Base-by-base conservation (phyloP, 2,888 invertebrate genomes). In the Aphidius colemani region DNA sequence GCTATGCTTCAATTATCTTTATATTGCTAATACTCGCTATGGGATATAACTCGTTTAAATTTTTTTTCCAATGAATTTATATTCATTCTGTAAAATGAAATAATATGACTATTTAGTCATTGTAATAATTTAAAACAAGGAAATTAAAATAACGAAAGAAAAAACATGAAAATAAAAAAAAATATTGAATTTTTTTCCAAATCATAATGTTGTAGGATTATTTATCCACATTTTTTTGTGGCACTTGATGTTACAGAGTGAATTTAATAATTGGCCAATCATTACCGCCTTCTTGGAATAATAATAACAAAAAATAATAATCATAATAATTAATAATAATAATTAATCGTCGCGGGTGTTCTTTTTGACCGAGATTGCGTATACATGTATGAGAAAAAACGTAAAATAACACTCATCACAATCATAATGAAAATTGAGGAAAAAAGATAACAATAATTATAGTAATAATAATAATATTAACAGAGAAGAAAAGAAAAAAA, bases 311-410 rank as follows among this genome's bases (percentile, higher is more conserved):
- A 30, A 5, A 4, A 30, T 30, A 30, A 30, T 30, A 18, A 18
- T 18, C 13, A 18, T 18, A 18, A 18, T 18, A 18, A 18, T 18
- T 13, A 53, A 53, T 43, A 55, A 11, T 43, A 43, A 41, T 43
- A 43, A 55, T 48, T 43, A 55, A 18, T 11, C 7, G 13, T 55
- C n/a, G 53, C 53, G 55, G 43, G 55, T 55, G 55, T 55, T 55
- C 53, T 55, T 40, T 55, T 48, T 48, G 7, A 7, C 48, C 11
- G 13, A 48, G 13, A 48, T 48, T 11, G 43, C 55, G 43, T 55
- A 43, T 43, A 55, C 39, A 41, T 55, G 53, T 30, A 53, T 39
- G 30, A 53, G n/a, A 40, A 8, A 41, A 18, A 50, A 50, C 8
- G 13, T 13, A 6, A 7, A 8, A 6, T 50, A 13, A 18, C 8